Conservation (phyloP, 2,113 vertebrate genomes). For the Micronycteris hirsuta region DNA sequence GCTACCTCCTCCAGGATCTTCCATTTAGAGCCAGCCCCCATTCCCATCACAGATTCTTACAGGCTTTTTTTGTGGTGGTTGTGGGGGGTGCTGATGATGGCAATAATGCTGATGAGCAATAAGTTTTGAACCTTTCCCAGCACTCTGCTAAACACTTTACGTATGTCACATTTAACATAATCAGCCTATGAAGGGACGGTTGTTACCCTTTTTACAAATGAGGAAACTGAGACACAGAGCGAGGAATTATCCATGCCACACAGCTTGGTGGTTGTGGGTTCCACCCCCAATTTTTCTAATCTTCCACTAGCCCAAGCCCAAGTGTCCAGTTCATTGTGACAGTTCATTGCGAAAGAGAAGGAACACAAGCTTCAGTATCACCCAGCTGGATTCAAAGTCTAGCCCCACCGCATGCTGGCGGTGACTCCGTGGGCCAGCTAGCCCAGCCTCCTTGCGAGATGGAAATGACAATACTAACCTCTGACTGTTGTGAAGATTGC, state of each 20-base stretch:
- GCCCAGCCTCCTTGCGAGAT: neutral
- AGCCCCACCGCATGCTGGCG: neutral
- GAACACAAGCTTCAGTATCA: neutral
- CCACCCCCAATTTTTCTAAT: neutral
- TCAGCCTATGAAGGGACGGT: fast-evolving
- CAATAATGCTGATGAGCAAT: neutral
- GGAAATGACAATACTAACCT: neutral
- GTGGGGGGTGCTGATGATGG: too few species aligned
- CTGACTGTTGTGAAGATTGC: neutral
- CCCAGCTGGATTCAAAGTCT: neutral
- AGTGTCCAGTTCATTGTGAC: neutral
- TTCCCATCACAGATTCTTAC: neutral
- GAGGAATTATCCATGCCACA: neutral
- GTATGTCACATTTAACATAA: neutral
- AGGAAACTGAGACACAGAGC: neutral
- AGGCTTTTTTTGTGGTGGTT: too few species aligned
- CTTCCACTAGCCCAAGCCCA: neutral
- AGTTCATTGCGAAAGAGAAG: neutral
- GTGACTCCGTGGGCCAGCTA: neutral
- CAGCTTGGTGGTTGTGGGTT: neutral
- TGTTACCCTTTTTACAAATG: neutral
- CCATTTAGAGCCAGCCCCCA: neutral
- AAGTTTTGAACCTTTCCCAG: neutral
- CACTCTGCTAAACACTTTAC: neutral
- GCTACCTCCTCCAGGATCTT: neutral